phyloP scores from a whole-genome alignment of 2,888 invertebrate genomes.

The Ectropis crepuscularia region DNA sequence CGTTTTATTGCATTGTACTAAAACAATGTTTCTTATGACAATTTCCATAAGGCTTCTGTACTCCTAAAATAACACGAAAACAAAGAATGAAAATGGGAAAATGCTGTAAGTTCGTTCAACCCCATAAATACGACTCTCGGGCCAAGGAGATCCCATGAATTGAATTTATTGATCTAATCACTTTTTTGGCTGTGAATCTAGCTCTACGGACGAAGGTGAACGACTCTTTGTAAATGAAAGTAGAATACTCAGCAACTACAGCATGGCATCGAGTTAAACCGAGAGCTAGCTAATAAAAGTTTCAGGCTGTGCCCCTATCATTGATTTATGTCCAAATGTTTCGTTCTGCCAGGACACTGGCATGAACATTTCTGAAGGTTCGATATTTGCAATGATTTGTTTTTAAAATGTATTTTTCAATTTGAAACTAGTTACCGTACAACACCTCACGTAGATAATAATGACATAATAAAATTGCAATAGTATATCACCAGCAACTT shows the following conservation, averaged over 20 bases:
- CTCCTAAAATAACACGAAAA: not conserved
- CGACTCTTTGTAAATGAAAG: slow-evolving; percentile 17
- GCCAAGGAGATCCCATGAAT: slow-evolving; percentile 30
- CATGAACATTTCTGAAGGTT: not conserved
- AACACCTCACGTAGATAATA: no score
- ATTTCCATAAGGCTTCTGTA: not conserved
- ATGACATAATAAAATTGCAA: no score
- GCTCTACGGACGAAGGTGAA: slow-evolving; percentile 28
- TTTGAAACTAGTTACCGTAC: not conserved
- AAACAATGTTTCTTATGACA: not conserved
- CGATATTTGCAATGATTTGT: not conserved
- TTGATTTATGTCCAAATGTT: slow-evolving; percentile 35
- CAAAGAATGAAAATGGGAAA: slow-evolving; percentile 6
- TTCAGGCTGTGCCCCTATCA: slow-evolving; percentile 30
- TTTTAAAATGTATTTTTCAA: not conserved
- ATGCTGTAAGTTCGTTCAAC: slow-evolving; percentile 12
- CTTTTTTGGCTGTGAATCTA: slow-evolving; percentile 34
- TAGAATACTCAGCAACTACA: slow-evolving; percentile 16
- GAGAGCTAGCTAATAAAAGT: slow-evolving; percentile 34
- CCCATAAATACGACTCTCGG: slow-evolving; percentile 6
- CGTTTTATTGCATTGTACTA: not conserved
- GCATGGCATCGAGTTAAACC: slow-evolving; percentile 31
- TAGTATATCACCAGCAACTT: no score
- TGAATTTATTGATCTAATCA: slow-evolving; percentile 34
- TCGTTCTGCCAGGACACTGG: slow-evolving; percentile 26